Base-by-base conservation (phyloP, 2,888 invertebrate species). In the Troides oblongomaculatus region DNA sequence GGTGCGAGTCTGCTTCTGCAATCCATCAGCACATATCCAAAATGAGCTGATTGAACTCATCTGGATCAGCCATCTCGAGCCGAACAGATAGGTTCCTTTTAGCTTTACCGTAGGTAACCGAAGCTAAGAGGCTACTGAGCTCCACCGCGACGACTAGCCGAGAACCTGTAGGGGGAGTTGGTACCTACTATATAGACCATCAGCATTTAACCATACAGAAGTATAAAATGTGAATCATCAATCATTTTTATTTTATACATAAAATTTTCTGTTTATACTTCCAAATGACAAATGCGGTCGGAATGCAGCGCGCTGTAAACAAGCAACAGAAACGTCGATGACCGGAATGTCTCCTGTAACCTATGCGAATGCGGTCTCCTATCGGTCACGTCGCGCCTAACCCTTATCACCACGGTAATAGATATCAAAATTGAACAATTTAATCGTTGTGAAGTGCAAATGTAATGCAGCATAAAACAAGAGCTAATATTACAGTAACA, bases 251-350 rank as follows among this genome's bases (percentile, higher is more conserved):
- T 14, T 10, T 46, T 14, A 17, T 18, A 50, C 18, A 14, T 30
- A 30, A 30, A 50, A 14, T 18, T 63, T 23, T 64, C 53, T 25
- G 36, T 50, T 14, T 21, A 50, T 39, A 56, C 46, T 62, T 46
- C 58, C 63, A 58, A 63, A 78, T 83, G 82, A 82, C 81, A 74
- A 81, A 83, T 75, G 74, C 69, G 69, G 62, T 62, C 75, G 81
- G 81, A 75, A 83, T 83, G 81, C 76, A 76, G 82, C 82, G 81
- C 76, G 72, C 74, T 74, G 76, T 77, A 74, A 79, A 75, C 74
- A 75, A 74, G 72, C 72, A 64, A 61, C 39, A 60, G 53, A 56
- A 74, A 72, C 79, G 79, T 81, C 79, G 78, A 73, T 79, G 82
- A 83, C 82, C 81, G 69, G 63, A 69, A 66, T 30, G 70, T 70